Evolutionary conservation across 2,888 invertebrate genomes (phyloP).

Genomic region (Tachina grossa): DNA sequence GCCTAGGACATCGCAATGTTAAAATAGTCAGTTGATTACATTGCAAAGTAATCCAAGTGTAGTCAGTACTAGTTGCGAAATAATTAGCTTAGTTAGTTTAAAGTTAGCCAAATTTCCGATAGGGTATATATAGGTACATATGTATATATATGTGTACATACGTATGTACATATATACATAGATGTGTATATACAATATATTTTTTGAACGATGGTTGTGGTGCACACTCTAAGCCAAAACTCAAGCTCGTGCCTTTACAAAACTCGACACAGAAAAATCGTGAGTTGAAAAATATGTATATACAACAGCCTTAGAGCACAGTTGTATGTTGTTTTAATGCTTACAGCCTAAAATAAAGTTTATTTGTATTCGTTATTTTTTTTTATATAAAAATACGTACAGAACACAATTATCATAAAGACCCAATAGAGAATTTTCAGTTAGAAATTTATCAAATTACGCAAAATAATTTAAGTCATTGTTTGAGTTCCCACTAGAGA

Average conservation of each 20-base stretch:
- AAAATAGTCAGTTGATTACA: too few species aligned
- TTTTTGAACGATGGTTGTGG: conserved; percentile 12
- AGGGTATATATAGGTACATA: too few species aligned
- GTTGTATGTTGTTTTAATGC: conserved; percentile 59
- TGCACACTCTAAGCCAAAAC: conserved; percentile 43
- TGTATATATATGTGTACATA: too few species aligned
- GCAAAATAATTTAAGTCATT: neutral
- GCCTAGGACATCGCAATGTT: too few species aligned
- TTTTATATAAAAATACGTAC: conserved; percentile 40
- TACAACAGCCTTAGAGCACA: conserved; percentile 62
- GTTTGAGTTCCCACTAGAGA: too few species aligned
- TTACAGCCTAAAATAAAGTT: conserved; percentile 60
- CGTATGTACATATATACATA: too few species aligned
- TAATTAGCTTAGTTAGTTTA: too few species aligned
- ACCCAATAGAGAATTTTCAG: conserved; percentile 17
- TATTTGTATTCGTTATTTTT: conserved; percentile 23
- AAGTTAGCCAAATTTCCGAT: too few species aligned
- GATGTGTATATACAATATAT: neutral
- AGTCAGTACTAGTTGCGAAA: too few species aligned
- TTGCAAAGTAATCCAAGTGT: too few species aligned
- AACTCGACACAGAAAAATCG: conserved; percentile 71
- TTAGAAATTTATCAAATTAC: neutral
- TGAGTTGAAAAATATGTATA: conserved; percentile 62
- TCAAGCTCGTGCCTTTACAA: conserved; percentile 70
- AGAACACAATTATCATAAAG: conserved; percentile 16